Evolutionary conservation across 2,113 vertebrate species (phyloP).

Genomic region (Chionodraco myersi): DNA sequence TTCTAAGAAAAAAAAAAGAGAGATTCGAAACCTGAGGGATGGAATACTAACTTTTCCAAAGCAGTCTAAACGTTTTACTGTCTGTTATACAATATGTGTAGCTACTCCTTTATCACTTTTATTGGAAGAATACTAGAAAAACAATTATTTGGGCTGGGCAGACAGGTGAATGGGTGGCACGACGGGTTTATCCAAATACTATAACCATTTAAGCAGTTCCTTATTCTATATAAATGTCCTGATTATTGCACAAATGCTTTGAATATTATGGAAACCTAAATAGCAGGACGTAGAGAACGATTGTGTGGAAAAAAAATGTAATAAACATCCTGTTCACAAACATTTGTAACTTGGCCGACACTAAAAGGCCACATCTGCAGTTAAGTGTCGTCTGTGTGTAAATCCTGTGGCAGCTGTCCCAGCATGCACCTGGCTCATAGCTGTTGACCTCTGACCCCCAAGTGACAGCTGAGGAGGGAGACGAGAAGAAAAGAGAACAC

Average conservation of each 20-base stretch:
- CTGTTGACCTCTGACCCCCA: slow-evolving; percentile 73
- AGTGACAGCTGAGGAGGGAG: slow-evolving; percentile 80
- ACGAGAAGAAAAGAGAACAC: slow-evolving; percentile 64
- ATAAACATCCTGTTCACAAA: background rate
- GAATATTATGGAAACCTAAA: background rate
- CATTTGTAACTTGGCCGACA: slow-evolving; percentile 25
- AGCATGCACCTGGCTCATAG: slow-evolving; percentile 76
- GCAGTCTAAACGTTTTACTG: background rate
- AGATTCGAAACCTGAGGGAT: background rate
- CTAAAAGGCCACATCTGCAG: slow-evolving; percentile 70
- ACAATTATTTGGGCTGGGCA: no score
- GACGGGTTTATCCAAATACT: no score
- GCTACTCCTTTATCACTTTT: background rate
- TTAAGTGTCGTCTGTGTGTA: slow-evolving; percentile 49
- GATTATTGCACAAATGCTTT: no score
- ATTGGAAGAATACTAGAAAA: background rate
- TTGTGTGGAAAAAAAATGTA: background rate
- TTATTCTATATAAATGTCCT: no score
- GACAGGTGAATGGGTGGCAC: no score
- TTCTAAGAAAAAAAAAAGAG: background rate
- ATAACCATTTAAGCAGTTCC: no score
- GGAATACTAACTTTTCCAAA: background rate
- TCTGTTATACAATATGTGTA: no score
- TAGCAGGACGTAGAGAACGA: background rate
- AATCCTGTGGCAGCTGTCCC: slow-evolving; percentile 78